These are phyloP conservation scores for Frankliniella fusca DNA, from an alignment of 2,888 invertebrate genomes.

Conservation along the genomic window DNA sequence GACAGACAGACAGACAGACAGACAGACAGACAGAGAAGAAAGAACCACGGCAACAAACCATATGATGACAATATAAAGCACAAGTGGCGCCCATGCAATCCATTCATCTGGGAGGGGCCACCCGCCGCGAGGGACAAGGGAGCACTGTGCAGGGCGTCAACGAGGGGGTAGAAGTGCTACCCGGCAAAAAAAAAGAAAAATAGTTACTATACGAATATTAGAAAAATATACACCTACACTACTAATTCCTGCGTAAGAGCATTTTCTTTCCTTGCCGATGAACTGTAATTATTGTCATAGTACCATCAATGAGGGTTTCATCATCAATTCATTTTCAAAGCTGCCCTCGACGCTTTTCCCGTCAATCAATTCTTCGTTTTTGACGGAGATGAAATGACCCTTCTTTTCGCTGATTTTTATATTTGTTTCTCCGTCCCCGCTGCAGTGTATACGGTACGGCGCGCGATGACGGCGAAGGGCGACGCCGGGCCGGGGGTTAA, in stretches of 20 bases:
- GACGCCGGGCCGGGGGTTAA: conserved; percentile 15
- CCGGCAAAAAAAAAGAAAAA: not conserved
- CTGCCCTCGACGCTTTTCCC: no score
- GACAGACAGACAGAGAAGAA: not conserved
- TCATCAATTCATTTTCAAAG: no score
- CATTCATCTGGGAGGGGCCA: not conserved
- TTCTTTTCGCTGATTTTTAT: not conserved
- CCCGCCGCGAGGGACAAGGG: not conserved
- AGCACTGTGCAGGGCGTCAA: not conserved
- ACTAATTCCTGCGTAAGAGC: no score
- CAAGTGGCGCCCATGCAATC: conserved; percentile 11
- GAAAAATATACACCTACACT: not conserved
- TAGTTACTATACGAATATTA: not conserved
- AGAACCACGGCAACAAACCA: conserved; percentile 8
- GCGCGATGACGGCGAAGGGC: conserved; percentile 2
- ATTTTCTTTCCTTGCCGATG: no score
- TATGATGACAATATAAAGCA: conserved; percentile 18
- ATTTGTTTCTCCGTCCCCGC: not conserved
- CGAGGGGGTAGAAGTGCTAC: not conserved
- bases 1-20: no score
- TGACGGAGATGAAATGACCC: no score
- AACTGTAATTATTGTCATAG: no score
- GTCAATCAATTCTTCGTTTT: not conserved
- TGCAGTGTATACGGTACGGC: not conserved
- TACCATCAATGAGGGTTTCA: no score